Percentiles rank a stretch among this genome's conserved stretches.
These are phyloP conservation scores for Vipera latastei DNA, from an alignment of 2,797 vertebrate species.

Conservation along the genomic window DNA sequence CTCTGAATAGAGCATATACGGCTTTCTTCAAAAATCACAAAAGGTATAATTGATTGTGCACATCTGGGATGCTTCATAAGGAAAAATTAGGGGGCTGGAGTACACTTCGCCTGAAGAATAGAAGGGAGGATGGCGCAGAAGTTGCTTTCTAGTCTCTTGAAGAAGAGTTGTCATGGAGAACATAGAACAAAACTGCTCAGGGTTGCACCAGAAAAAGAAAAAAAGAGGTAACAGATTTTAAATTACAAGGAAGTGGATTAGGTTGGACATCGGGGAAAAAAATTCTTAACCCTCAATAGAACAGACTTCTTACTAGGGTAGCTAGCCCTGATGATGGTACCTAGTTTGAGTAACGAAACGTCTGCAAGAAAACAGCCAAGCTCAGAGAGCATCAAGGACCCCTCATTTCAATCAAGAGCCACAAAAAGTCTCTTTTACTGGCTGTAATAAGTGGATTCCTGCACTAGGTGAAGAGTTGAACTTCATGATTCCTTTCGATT, in stretches of 20 bases:
- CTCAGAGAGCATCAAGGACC: too few relatives aligned
- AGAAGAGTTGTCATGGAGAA: not conserved
- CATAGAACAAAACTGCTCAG: not conserved
- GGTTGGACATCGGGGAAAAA: not conserved
- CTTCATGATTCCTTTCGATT: not conserved
- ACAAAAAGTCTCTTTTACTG: too few relatives aligned
- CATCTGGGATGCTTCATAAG: not conserved
- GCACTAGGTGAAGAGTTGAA: not conserved
- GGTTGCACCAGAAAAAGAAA: not conserved
- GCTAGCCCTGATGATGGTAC: too few relatives aligned
- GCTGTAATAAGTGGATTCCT: not conserved
- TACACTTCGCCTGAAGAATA: not conserved
- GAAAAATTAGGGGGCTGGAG: not conserved
- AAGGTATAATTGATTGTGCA: not conserved
- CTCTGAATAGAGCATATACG: not conserved
- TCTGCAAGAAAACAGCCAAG: too few relatives aligned
- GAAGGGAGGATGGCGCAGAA: not conserved
- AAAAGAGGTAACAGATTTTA: not conserved
- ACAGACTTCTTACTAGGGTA: not conserved
- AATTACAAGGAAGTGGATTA: not conserved
- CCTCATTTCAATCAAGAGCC: too few relatives aligned
- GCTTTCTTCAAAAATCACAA: not conserved
- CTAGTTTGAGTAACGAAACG: too few relatives aligned
- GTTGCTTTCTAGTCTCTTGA: not conserved
- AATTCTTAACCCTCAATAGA: not conserved